Base-by-base conservation (phyloP, 2,113 vertebrate genomes). In the Leucopsar rothschildi region DNA sequence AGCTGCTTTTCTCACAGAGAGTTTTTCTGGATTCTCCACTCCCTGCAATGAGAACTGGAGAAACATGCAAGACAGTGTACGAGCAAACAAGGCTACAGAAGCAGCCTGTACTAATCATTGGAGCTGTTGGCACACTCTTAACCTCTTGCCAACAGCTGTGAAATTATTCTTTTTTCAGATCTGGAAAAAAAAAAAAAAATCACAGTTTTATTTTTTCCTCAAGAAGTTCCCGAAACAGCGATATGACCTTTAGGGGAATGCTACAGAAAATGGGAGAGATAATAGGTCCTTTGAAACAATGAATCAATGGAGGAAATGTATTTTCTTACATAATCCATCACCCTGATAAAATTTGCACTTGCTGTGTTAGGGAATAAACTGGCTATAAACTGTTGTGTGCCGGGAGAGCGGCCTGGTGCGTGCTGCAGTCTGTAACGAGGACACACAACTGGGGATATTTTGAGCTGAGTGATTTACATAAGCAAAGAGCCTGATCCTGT, bases 271-370 rank as follows among this genome's bases (percentile, higher is more conserved):
- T 55, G 20, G 29, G 70, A 95, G 66, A 92, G 80, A 91, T 77
- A 85, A 97, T 52, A n/a, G 63, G 40, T 83, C 53, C 71, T 91
- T 92, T 92, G 85, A 95, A 96, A 96, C 68, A 93, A 90, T 85
- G 84, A 90, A 93, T 95, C 68, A 49, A 17, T 44, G 82, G 28
- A 45, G 42, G 47, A 59, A 96, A 88, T 5, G 8, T 63, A 92
- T 61, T 45, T 68, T 81, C 60, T 84, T 81, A 63, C 4, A 25
- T 55, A 86, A 81, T 93, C 72, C 45, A 53, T 89, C 80, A 90
- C 55, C 73, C 71, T 47, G 86, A 85, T 87, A 86, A 91, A 72
- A 85, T 73, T 33, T 95, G 52, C 16, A 22, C 69, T 76, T 87
- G 79, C 50, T 80, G 20, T 59, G 60, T 44, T 76, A 39, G 63